Evolutionary conservation across 2,113 vertebrate genomes (phyloP), one percentile per base, ranked within the genome.

Genomic region (Cyphomyrus discorhynchus): DNA sequence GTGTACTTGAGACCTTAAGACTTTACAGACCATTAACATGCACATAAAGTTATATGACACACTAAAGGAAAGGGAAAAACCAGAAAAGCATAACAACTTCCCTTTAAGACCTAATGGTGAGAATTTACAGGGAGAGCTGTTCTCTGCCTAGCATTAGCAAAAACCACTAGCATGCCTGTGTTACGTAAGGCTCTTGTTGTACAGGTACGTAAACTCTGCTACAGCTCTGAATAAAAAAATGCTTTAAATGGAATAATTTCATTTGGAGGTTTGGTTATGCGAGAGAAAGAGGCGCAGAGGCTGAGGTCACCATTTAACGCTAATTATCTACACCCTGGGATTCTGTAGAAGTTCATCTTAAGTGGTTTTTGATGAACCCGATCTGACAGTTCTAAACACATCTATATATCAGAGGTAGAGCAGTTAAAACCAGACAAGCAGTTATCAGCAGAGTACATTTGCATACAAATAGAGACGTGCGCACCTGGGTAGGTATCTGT

Each of bases 191-290:
- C 27, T 87, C 27, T 21, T 35, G n/a, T 53, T 52, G 31, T 53
- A 87, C n/a, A 35, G 10, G 31, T 53, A 87, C 1, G 2, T 35
- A 66, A 66, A n/a, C 62, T n/a, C 58, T 27, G 62, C 62, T 66
- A n/a, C 62, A 66, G 90, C 24, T 90, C 53, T 6, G 19, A 56
- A 56, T 56, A 53, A 21, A 53, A 21, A 77, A 53, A 7, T 58
- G 45, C 62, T 92, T 85, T 89, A 77, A 89, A 89, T 62, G 62
- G 82, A 70, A 90, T 31, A 2, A 15, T 92, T 42, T 92, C 39
- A 88, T 91, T 92, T 90, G 49, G 89, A 70, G 86, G 90, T 84
- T 49, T 87, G 90, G 31, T 88, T 90, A 91, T 87, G 83, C 90
- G 46, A 89, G 91, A 92, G 88, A 90, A 91, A 91, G 91, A 92